Evolutionary conservation across 30 jellyfish, hydroid and myxozoan genomes (phyloP).

Genomic region (Aurelia aurita): DNA sequence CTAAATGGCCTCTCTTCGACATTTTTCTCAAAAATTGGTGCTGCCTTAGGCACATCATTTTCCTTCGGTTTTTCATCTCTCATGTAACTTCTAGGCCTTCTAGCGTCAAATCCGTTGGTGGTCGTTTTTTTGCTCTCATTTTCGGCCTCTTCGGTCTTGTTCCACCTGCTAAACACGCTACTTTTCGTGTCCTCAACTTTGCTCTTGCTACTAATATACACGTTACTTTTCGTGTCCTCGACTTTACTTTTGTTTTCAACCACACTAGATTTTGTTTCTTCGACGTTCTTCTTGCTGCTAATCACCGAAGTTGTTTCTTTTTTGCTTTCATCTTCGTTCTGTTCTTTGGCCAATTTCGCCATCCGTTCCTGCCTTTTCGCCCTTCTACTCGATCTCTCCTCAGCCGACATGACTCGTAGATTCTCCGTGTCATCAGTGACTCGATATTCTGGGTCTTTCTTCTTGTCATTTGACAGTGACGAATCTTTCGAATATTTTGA

Average conservation of each 20-base stretch:
- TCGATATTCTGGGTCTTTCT: constrained; percentile 46
- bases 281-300: neutral
- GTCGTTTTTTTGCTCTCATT: neutral
- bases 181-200: neutral
- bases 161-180: neutral
- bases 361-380: constrained; percentile 73
- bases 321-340: constrained; percentile 36
- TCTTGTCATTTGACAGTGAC: neutral
- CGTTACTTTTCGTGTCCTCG: too few relatives aligned
- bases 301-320: neutral
- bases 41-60: neutral
- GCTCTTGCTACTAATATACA: too few relatives aligned
- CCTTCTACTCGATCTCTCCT: constrained; percentile 67
- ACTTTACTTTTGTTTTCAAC: too few relatives aligned
- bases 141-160: neutral
- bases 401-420: constrained; percentile 48
- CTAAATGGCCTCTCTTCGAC: neutral
- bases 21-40: neutral
- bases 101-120: neutral
- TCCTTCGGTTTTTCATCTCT: constrained; percentile 14
- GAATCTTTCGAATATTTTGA: constrained; percentile 14
- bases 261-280: too few relatives aligned
- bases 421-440: constrained; percentile 54
- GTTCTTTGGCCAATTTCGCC: constrained; percentile 64
- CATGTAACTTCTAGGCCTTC: neutral